Base-by-base conservation (phyloP, 2,113 vertebrate species). In the Carassius carassius region DNA sequence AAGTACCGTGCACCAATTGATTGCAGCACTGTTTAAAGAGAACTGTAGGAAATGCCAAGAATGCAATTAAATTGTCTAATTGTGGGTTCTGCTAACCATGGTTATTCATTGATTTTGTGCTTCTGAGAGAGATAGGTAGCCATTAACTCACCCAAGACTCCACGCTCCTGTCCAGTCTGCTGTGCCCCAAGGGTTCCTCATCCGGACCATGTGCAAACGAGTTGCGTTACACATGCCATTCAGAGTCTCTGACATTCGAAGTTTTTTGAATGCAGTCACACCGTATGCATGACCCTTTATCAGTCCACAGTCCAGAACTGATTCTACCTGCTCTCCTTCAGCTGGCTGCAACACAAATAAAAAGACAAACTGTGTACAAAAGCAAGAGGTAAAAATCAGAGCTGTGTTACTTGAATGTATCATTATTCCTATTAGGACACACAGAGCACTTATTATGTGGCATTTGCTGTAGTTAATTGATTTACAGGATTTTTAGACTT, bases 131-230 rank as follows among this genome's bases (percentile, higher is more conserved):
- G 29, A 58, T 8, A 1, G 54, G 58, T 37, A 78, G 2, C 19
- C 12, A 16, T 49, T 3, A 58, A 73, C 90, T 93, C 85, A 95
- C 95, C 93, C 88, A 67, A 94, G 93, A 84, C 95, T 95, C 95
- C 95, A 96, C 82, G 94, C 89, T 0, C 95, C 95, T 1, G 90
- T 95, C 95, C 95, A 96, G 88, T 96, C 94, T 0, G 93, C 91
- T 19, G 92, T 95, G 60, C 95, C 95, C 92, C 95, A 96, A 0
- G 95, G 95, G 92, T 96, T 96, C 83, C 93, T 93, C 92, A 94
- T 93, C 72, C 95, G 93, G 86, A 95, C 89, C 94, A 96, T 92
- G 56, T 91, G 89, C 78, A 95, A 85, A n/a, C 93, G 92, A 63
- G 89, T 56, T 10, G 60, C 60, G 2, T 87, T 91, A 3, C 88